Conservation (phyloP, 2,797 vertebrate genomes). For the Amblyopsis hoosieri region DNA sequence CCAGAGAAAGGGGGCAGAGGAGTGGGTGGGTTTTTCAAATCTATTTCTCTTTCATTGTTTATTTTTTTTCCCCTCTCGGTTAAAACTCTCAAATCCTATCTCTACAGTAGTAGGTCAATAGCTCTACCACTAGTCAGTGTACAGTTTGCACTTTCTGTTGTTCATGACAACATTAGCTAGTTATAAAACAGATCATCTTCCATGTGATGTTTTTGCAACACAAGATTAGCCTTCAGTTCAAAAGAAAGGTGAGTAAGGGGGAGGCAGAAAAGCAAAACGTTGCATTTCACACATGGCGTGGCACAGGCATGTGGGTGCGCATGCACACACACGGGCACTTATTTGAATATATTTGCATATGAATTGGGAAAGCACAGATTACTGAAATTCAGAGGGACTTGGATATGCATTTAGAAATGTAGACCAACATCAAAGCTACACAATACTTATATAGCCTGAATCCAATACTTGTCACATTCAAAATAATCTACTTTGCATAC, state of each 20-base stretch:
- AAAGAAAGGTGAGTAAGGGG: no score
- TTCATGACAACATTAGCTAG: background rate
- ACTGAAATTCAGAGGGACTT: conserved; percentile 37
- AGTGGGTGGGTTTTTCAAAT: no score
- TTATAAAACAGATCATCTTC: no score
- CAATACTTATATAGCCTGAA: conserved; percentile 8
- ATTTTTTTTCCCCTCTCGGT: no score
- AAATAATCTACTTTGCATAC: conserved; percentile 10
- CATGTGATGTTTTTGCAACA: background rate
- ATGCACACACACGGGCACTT: background rate
- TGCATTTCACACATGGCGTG: no score
- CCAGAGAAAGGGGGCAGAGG: no score
- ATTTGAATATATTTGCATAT: conserved; percentile 13
- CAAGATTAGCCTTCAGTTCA: no score
- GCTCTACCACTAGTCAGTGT: no score
- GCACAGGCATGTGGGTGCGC: conserved; percentile 1
- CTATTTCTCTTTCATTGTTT: no score
- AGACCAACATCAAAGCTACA: conserved; percentile 29
- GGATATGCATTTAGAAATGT: conserved; percentile 5
- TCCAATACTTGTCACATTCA: conserved; percentile 23
- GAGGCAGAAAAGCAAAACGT: background rate
- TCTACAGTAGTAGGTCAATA: no score
- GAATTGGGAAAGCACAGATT: conserved; percentile 7
- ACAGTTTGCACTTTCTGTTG: background rate
- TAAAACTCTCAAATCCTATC: no score